phyloP scores from a whole-genome alignment of 2,113 vertebrate genomes.

The Seriola quinqueradiata region DNA sequence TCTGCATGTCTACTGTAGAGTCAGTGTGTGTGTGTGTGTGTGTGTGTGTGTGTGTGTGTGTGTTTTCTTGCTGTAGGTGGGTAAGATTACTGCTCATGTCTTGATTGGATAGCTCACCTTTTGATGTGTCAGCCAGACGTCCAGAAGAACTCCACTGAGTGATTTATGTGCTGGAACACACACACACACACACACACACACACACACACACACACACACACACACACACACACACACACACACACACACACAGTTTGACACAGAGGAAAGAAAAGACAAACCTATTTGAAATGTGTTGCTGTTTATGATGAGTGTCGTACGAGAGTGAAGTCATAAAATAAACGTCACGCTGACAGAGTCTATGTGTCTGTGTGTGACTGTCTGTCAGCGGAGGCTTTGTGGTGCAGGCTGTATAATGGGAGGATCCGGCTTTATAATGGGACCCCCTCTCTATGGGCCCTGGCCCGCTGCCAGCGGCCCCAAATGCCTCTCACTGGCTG shows the following conservation, averaged over 20 bases:
- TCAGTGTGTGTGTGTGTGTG: constrained; percentile 20
- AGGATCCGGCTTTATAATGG: constrained; percentile 68
- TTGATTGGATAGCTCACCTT: constrained; percentile 34
- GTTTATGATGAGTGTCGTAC: constrained; percentile 34
- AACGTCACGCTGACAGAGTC: constrained; percentile 26
- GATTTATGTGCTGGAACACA: constrained; percentile 54
- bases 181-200: constrained; percentile 45
- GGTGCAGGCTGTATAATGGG: constrained; percentile 55
- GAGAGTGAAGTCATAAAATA: background rate
- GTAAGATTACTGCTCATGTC: constrained; percentile 16
- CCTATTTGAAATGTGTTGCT: constrained; percentile 28
- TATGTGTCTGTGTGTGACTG: constrained; percentile 28
- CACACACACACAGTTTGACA: constrained; percentile 32
- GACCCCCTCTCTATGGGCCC: constrained; percentile 61
- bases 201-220: constrained; percentile 27
- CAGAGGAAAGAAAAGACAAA: background rate
- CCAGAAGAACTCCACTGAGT: constrained; percentile 42
- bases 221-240: constrained; percentile 40
- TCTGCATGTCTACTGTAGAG: constrained; percentile 22
- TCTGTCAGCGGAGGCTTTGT: constrained; percentile 62
- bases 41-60: constrained; percentile 28
- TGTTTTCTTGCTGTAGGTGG: constrained; percentile 42
- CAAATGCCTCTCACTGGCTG: constrained; percentile 69
- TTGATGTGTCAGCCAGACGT: constrained; percentile 50
- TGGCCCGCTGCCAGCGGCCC: constrained; percentile 72